Percentiles rank a stretch among this genome's conserved stretches.
These are phyloP conservation scores for Omphaloscelis lunosa DNA, from an alignment of 2,888 invertebrate species.

Conservation along the genomic window DNA sequence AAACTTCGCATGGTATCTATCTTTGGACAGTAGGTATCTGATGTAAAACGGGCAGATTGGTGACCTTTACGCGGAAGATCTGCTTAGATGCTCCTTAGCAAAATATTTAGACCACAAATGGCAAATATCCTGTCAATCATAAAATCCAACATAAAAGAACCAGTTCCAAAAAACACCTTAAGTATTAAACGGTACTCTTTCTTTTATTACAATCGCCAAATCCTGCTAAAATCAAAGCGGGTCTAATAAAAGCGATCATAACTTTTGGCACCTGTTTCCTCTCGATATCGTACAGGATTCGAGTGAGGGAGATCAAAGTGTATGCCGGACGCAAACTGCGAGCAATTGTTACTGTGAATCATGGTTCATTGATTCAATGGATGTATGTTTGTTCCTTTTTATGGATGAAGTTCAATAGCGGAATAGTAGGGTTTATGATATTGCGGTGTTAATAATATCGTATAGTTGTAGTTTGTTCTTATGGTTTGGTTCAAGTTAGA, in stretches of 20 bases:
- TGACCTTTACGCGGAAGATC: neutral
- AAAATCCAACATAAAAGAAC: slow-evolving; percentile 19
- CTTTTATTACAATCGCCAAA: slow-evolving; percentile 41
- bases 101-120: neutral
- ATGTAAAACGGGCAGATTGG: neutral
- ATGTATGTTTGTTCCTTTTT: slow-evolving; percentile 52
- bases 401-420: slow-evolving; percentile 15
- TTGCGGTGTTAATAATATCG: neutral
- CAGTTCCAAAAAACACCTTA: slow-evolving; percentile 29
- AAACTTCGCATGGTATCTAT: neutral
- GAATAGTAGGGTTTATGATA: slow-evolving; percentile 5
- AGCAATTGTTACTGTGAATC: slow-evolving; percentile 64
- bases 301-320: slow-evolving; percentile 61
- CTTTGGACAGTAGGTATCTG: neutral
- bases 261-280: slow-evolving; percentile 66
- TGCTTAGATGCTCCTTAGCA: neutral
- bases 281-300: slow-evolving; percentile 52
- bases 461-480: neutral
- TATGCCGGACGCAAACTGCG: slow-evolving; percentile 60
- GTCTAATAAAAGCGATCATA: slow-evolving; percentile 59
- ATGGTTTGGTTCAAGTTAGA: neutral
- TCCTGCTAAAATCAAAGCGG: slow-evolving; percentile 43
- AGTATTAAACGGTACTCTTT: slow-evolving; percentile 6
- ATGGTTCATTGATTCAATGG: slow-evolving; percentile 54
- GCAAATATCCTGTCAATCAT: slow-evolving; percentile 31